Conservation (phyloP, 2,113 vertebrate species). For the Peucedramus taeniatus region DNA sequence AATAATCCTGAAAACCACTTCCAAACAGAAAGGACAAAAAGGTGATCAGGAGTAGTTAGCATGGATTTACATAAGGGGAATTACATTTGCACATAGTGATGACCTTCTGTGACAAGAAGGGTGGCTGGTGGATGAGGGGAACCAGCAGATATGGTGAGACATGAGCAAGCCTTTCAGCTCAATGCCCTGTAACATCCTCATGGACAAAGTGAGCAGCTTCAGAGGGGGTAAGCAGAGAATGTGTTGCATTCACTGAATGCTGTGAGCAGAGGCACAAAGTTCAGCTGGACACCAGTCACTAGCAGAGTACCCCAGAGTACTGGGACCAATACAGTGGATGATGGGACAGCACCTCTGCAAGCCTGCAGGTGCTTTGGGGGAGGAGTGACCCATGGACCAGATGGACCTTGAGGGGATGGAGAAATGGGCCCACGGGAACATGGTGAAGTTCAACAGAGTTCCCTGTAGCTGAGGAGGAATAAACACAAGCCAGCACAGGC, state of each 20-base stretch:
- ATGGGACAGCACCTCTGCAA: neutral
- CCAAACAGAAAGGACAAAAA: neutral
- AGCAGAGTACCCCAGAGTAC: no score
- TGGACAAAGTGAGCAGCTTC: accelerated
- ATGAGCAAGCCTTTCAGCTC: neutral
- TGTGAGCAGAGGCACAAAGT: neutral
- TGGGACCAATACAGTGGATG: neutral
- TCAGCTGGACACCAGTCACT: neutral
- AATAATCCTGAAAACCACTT: neutral
- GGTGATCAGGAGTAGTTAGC: accelerated
- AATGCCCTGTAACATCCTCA: neutral
- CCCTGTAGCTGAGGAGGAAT: neutral
- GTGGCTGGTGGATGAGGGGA: neutral
- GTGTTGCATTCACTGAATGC: neutral
- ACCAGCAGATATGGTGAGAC: neutral
- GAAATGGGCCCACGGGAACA: accelerated
- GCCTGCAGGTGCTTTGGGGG: neutral
- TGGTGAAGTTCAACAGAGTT: neutral
- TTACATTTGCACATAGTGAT: neutral
- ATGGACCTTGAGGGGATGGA: neutral
- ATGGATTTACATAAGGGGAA: neutral
- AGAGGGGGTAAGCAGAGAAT: accelerated
- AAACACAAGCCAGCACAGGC: neutral
- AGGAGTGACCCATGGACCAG: accelerated
- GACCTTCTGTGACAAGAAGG: neutral